phyloP scores from a whole-genome alignment of 2,888 invertebrate species.

The Crossocerus cetratus region DNA sequence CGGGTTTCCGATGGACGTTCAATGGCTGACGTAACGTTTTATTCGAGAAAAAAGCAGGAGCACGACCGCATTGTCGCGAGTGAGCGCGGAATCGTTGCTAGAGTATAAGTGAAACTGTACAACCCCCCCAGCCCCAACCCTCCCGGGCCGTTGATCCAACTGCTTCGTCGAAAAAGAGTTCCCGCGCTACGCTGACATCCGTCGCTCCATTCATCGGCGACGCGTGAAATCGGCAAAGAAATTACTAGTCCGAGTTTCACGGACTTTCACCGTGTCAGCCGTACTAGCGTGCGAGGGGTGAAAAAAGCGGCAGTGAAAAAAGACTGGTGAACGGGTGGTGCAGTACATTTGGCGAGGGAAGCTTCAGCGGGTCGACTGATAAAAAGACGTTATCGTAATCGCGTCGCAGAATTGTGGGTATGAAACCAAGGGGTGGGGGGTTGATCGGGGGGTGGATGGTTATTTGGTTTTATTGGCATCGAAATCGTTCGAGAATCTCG shows the following conservation, averaged over 20 bases:
- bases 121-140: too few relatives aligned
- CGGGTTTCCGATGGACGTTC: conserved; percentile 59
- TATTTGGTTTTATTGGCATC: conserved; percentile 50
- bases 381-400: conserved; percentile 48
- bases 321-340: too few relatives aligned
- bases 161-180: background rate
- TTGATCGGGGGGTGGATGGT: conserved; percentile 9
- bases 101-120: conserved; percentile 34
- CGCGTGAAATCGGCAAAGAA: background rate
- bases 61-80: conserved; percentile 30
- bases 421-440: conserved; percentile 15
- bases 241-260: background rate
- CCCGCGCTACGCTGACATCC: too few relatives aligned
- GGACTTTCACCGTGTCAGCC: too few relatives aligned
- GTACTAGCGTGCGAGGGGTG: too few relatives aligned
- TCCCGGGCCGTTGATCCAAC: too few relatives aligned
- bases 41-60: conserved; percentile 50
- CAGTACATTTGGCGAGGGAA: conserved; percentile 5
- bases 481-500: conserved; percentile 44
- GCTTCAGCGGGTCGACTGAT: conserved; percentile 33
- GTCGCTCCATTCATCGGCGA: background rate
- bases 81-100: conserved; percentile 26
- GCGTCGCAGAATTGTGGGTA: conserved; percentile 40
- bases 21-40: conserved; percentile 61
- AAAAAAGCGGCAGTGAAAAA: too few relatives aligned